Evolutionary conservation across 2,797 vertebrate species (phyloP), one percentile per base, ranked within the genome.

Genomic region (Linurgus olivaceus): DNA sequence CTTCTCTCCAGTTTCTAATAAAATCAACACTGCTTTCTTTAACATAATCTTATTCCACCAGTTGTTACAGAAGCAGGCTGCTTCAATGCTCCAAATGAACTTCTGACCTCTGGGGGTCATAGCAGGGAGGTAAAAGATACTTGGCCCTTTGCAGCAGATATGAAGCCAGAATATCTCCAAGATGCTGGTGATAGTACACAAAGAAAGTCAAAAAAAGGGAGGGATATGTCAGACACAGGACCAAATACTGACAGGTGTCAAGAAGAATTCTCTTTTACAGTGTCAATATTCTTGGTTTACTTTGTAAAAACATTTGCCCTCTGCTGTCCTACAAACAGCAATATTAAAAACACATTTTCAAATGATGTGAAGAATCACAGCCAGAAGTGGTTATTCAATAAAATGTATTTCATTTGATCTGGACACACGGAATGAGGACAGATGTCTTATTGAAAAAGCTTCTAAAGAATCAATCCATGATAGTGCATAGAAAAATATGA

Each of bases 301-400:
- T 75, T 57, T 55, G 37, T 71, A 90, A 86, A 92, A 96, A 37
- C n/a, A 73, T 58, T 86, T 87, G 28, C 29, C 40, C 52, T 93
- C 72, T 51, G 55, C 33, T 90, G 40, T 71, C 31, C 47, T 87
- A 77, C 35, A 65, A 96, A 70, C 19, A 75, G 6, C 6, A 55
- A 78, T 94, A 85, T 90, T 80, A 80, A 47, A 94, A 95, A 80
- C 57, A 91, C 42, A 52, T 86, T 96, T 88, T 82, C 88, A 81
- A 67, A 71, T 33, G 0, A 57, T 19, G 54, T 9, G 35, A 85
- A 70, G 47, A 78, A 86, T 62, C 74, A 68, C 33, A 93, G 70
- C 11, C 4, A 2, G 67, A 93, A 40, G 33, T 77, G 38, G 20
- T 59, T 81, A 81, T 81, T 85, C 57, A 66, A 52, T 65, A 66